Evolutionary conservation across 2,888 invertebrate genomes (phyloP).

Genomic region (Noctua janthe): DNA sequence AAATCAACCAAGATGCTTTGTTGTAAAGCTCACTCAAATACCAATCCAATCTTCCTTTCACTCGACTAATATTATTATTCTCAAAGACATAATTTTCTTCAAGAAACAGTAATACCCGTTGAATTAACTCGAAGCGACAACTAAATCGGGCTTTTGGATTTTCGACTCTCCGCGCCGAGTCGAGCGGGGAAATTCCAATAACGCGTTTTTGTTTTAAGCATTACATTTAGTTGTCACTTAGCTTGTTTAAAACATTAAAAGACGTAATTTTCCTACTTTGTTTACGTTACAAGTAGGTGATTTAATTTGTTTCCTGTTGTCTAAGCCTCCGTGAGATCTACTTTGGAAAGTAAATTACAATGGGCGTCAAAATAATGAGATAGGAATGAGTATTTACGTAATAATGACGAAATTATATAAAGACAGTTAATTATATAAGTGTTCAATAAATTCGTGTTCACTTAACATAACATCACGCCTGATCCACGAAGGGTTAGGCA

Average conservation of each 20-base stretch:
- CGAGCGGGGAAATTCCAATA: neutral
- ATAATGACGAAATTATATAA: neutral
- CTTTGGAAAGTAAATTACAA: conserved; percentile 28
- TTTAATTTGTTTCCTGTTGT: conserved; percentile 22
- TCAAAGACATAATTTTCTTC: conserved; percentile 3
- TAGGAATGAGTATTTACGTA: neutral
- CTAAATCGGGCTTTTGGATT: neutral
- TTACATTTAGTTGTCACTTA: neutral
- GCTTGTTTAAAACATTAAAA: conserved; percentile 11
- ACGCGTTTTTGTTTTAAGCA: neutral
- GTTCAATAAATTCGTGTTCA: neutral
- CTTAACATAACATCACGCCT: too few species aligned
- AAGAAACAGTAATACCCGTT: neutral
- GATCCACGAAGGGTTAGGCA: too few species aligned
- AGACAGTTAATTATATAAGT: neutral
- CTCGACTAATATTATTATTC: neutral
- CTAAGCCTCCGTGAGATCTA: conserved; percentile 28
- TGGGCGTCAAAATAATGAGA: conserved; percentile 16
- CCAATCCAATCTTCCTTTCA: neutral
- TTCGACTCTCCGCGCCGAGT: neutral
- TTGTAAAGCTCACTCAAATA: neutral
- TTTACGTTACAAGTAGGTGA: conserved; percentile 15
- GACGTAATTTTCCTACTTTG: conserved; percentile 2
- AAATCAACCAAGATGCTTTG: neutral
- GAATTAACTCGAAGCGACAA: neutral